A percentile compares a stretch with the other conserved stretches of the same genome.
Evolutionary conservation across 2,113 vertebrate genomes (phyloP).

Genomic region (Chionodraco myersi): DNA sequence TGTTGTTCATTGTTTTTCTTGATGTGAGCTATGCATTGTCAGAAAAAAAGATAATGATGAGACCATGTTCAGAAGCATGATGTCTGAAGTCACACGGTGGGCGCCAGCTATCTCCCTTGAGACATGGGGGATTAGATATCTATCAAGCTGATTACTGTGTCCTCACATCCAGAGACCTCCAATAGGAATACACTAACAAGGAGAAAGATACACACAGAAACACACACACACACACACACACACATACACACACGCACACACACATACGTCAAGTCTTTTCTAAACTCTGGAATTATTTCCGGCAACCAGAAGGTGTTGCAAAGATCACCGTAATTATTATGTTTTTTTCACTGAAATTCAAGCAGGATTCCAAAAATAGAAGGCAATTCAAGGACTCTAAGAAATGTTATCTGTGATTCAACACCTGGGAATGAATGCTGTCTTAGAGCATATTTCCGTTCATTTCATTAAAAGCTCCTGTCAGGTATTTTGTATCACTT

Average conservation of each 20-base stretch:
- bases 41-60: constrained; percentile 36
- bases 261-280: neutral
- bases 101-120: constrained; percentile 21
- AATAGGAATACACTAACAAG: neutral
- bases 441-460: constrained; percentile 4
- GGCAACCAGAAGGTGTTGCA: neutral
- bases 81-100: constrained; percentile 32
- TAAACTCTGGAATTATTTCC: neutral
- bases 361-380: constrained; percentile 9
- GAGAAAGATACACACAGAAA: neutral
- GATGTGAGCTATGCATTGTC: constrained; percentile 47
- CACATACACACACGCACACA: neutral
- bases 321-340: constrained; percentile 24
- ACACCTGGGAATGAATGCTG: constrained; percentile 19
- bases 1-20: constrained; percentile 43
- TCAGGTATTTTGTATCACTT: constrained; percentile 20
- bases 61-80: constrained; percentile 5
- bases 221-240: neutral
- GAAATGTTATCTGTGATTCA: constrained; percentile 41
- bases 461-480: constrained; percentile 11
- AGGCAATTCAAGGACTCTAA: constrained; percentile 11
- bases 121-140: constrained; percentile 21
- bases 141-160: constrained; percentile 17
- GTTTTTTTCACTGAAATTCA: constrained; percentile 27
- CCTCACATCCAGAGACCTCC: constrained; percentile 9